A percentile compares a stretch with the other conserved stretches of the same genome.
Evolutionary conservation across 2,797 vertebrate species (phyloP).

Genomic region (Smutsia temminckii): DNA sequence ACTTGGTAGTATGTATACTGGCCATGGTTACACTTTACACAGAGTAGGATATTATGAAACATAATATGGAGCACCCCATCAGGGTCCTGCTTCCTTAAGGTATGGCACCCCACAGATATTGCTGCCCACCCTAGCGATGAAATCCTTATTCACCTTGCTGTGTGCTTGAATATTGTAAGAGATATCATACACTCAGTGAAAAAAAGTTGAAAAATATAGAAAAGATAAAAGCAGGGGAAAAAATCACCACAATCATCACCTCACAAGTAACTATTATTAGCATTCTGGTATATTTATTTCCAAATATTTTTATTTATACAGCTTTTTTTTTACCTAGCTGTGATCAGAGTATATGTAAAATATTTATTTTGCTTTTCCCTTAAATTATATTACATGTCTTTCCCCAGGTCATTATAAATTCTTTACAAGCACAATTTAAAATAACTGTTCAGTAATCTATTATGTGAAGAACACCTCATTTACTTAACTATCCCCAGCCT

Average conservation of each 20-base stretch:
- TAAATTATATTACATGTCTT: neutral
- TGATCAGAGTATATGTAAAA: neutral
- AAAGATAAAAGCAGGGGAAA: neutral
- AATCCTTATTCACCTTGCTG: neutral
- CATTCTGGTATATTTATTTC: neutral
- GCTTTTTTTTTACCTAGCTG: neutral
- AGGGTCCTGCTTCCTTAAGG: neutral
- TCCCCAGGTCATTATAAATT: neutral
- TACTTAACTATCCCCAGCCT: neutral
- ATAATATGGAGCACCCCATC: fast-evolving
- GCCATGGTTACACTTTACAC: neutral
- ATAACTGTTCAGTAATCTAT: neutral
- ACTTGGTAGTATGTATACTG: neutral
- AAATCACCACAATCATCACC: neutral
- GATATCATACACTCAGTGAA: neutral
- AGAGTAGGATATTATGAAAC: too few species aligned
- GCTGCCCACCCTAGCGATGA: neutral
- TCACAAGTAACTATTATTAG: neutral
- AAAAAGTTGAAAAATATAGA: neutral
- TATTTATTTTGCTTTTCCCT: neutral
- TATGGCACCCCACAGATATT: fast-evolving
- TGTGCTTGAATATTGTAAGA: neutral
- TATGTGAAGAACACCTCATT: neutral
- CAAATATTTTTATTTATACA: neutral
- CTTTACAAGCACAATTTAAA: neutral